Base-by-base conservation (phyloP, 37 sponge, comb jelly and placozoan species). In the Halichondria panicea region DNA sequence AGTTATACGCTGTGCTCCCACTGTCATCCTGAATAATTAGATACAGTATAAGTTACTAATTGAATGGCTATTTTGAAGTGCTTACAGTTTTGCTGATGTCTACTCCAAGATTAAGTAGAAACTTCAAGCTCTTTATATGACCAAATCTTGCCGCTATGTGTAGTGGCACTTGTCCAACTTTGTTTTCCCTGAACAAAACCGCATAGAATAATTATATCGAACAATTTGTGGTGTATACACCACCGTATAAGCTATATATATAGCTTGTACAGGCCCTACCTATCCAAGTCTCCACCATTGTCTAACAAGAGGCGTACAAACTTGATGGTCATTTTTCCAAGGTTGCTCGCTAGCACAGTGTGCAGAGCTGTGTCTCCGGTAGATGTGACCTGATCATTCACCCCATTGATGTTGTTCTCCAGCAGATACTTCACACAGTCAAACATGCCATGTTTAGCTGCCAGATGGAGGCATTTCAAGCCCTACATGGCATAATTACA, bases 281-380 rank as follows among this genome's bases (percentile, higher is more conserved):
- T n/a, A 4, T 71, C 62, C 18, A 91, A 75, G 34, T 91, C 80
- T 7, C 75, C 87, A 28, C 84, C 88, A 33, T 35, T 22, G 19
- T 82, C 53, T 22, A 91, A 58, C 2, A 91, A 71, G 8, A 75
- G 21, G 42, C 74, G 82, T 34, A 82, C 50, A 41, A 72, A 65
- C 6, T 78, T 63, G 18, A 55, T 61, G 81, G 22, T 70, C 15
- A 34, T 66, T 60, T 31, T 36, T 63, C 1, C 33, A 9, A 28
- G 33, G 36, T 32, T 61, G 39, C 8, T 30, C 11, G 15, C n/a
- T 15, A 8, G 68, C 39, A n/a, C 57, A 1, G 66, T 43, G 24
- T 91, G 92, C 4, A 91, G 88, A 4, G 92, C 74, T 15, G 88
- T 91, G 40, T 56, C 44, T 7, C 80, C 76, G 12, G 63, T 50